phyloP scores from a whole-genome alignment of 2,797 vertebrate species.

The Anomalospiza imberbis region DNA sequence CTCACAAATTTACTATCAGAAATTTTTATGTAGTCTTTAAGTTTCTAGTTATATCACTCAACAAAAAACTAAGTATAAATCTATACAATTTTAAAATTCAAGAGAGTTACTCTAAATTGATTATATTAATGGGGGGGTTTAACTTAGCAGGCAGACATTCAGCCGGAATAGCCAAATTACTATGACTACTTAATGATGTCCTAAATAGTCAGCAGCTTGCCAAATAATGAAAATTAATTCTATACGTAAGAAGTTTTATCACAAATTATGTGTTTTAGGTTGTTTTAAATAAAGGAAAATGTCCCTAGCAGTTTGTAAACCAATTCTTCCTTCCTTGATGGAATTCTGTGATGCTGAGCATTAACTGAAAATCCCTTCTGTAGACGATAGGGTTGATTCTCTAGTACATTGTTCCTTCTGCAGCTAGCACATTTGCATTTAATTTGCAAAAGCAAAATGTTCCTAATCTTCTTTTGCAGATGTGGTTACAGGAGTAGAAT shows the following conservation, averaged over 20 bases:
- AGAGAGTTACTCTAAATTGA: background rate
- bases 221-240: background rate
- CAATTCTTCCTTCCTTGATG: background rate
- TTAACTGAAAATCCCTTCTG: background rate
- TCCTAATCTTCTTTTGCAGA: background rate
- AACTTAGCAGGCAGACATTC: background rate
- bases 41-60: background rate
- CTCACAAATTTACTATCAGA: background rate
- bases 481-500: background rate
- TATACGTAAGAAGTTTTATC: background rate
- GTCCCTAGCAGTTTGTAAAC: background rate
- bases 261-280: background rate
- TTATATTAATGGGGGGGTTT: background rate
- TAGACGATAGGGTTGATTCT: background rate
- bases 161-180: background rate
- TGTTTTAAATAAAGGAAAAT: background rate
- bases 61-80: background rate
- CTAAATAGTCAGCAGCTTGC: background rate
- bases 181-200: background rate
- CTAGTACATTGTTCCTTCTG: background rate
- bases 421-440: background rate
- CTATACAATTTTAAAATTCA: background rate
- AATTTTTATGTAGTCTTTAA: background rate
- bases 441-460: background rate
- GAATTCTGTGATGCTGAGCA: background rate